phyloP scores from a whole-genome alignment of 2,888 invertebrate species.

The Torymus tubicola region DNA sequence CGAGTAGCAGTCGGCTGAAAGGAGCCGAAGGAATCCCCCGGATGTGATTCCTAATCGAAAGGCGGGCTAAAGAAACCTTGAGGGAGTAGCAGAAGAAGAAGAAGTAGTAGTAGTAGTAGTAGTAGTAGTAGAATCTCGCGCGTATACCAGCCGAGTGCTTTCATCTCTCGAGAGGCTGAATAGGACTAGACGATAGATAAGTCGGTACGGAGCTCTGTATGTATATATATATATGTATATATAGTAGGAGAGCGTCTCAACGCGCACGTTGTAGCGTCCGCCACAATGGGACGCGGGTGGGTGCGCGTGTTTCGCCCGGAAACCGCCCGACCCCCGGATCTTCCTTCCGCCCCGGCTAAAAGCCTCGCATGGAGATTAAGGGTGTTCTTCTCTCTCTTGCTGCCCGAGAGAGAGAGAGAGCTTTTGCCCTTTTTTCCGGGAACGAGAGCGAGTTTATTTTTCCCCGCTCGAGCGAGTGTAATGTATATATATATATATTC shows the following conservation, averaged over 20 bases:
- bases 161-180: constrained; percentile 43
- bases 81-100: neutral
- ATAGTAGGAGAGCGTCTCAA: too few species aligned
- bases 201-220: neutral
- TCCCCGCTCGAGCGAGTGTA: neutral
- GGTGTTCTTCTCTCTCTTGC: neutral
- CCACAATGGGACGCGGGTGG: too few species aligned
- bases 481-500: neutral
- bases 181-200: constrained; percentile 48
- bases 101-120: neutral
- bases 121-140: neutral
- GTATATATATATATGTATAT: too few species aligned
- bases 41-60: constrained; percentile 56
- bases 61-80: constrained; percentile 6
- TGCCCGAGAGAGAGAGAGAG: constrained; percentile 5
- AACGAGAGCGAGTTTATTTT: constrained; percentile 5
- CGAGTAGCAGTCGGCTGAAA: constrained; percentile 19
- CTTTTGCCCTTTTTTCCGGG: neutral
- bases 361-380: constrained; percentile 53
- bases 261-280: too few species aligned
- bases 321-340: too few species aligned
- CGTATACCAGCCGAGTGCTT: constrained; percentile 11
- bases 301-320: too few species aligned
- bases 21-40: constrained; percentile 24
- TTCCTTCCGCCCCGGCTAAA: constrained; percentile 30